These are phyloP conservation scores for Microplitis manilae DNA, from an alignment of 2,888 invertebrate species.

Conservation along the genomic window DNA sequence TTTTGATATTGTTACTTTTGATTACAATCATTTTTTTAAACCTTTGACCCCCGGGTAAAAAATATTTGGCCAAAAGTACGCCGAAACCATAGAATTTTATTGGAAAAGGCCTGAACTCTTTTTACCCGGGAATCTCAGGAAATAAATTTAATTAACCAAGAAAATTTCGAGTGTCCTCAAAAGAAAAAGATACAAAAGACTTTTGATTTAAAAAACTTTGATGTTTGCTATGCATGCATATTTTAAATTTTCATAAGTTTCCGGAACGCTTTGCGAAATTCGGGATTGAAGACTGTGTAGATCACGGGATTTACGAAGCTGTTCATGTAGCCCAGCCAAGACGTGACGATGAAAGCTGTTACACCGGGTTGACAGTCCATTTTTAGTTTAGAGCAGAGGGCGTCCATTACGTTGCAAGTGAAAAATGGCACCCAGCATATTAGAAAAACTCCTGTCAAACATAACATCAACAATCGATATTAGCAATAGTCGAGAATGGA, in stretches of 20 bases:
- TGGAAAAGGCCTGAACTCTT: no score
- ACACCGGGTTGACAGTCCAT: slow-evolving; percentile 87
- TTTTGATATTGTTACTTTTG: no score
- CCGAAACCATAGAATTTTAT: no score
- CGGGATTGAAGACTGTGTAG: slow-evolving; percentile 96
- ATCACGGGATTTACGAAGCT: slow-evolving; percentile 94
- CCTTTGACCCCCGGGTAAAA: no score
- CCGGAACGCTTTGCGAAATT: slow-evolving; percentile 98
- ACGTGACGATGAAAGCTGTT: slow-evolving; percentile 92
- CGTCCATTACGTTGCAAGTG: slow-evolving; percentile 97
- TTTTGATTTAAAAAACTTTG: not conserved
- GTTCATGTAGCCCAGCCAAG: slow-evolving; percentile 99
- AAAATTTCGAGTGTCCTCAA: no score
- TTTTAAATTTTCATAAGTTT: slow-evolving; percentile 79
- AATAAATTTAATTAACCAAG: no score
- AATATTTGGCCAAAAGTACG: no score
- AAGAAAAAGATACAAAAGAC: not conserved
- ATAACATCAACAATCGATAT: not conserved
- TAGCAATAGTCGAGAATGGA: no score
- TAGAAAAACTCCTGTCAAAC: slow-evolving; percentile 91
- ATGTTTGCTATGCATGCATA: not conserved
- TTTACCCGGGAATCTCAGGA: no score
- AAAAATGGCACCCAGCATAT: slow-evolving; percentile 99
- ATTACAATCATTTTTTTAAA: no score
- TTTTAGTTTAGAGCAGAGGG: slow-evolving; percentile 91